These are phyloP conservation scores for Cantharis rustica DNA, from an alignment of 2,888 invertebrate species.

Conservation along the genomic window DNA sequence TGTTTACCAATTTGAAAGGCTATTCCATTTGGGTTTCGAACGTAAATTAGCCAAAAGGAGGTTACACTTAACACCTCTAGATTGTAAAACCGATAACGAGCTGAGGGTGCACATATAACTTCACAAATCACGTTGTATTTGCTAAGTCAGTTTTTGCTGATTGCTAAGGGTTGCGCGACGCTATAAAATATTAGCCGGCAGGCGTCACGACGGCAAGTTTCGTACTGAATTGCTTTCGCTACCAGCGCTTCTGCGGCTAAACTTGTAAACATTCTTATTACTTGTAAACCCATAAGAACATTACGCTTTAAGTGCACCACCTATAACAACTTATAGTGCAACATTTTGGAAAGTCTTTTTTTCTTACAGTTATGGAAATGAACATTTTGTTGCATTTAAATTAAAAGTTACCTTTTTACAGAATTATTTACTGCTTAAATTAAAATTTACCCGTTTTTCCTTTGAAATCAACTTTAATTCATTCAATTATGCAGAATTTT, in stretches of 20 bases:
- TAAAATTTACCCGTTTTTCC: neutral
- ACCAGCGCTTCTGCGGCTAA: slow-evolving; percentile 28
- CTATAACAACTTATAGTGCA: neutral
- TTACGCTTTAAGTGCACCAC: slow-evolving; percentile 18
- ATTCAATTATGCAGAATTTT: neutral
- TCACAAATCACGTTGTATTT: slow-evolving; percentile 17
- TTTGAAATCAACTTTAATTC: neutral
- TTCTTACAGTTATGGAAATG: neutral
- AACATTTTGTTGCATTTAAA: neutral
- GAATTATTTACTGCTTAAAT: neutral
- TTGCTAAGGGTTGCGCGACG: slow-evolving; percentile 24
- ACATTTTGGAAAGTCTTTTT: neutral
- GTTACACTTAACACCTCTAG: slow-evolving; percentile 19
- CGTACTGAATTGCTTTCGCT: slow-evolving; percentile 23
- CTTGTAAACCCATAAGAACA: slow-evolving; percentile 27
- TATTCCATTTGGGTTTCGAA: slow-evolving; percentile 1
- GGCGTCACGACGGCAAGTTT: slow-evolving; percentile 27
- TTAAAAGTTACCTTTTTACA: neutral
- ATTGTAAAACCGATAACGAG: slow-evolving; percentile 15
- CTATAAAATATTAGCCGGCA: slow-evolving; percentile 25
- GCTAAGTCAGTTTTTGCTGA: slow-evolving; percentile 25
- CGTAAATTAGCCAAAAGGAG: neutral
- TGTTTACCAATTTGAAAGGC: slow-evolving; percentile 1
- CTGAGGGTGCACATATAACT: slow-evolving; percentile 16
- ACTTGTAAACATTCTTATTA: slow-evolving; percentile 26